Evolutionary conservation across 2,888 invertebrate species (phyloP).

Genomic region (Balanococcus diminutus): DNA sequence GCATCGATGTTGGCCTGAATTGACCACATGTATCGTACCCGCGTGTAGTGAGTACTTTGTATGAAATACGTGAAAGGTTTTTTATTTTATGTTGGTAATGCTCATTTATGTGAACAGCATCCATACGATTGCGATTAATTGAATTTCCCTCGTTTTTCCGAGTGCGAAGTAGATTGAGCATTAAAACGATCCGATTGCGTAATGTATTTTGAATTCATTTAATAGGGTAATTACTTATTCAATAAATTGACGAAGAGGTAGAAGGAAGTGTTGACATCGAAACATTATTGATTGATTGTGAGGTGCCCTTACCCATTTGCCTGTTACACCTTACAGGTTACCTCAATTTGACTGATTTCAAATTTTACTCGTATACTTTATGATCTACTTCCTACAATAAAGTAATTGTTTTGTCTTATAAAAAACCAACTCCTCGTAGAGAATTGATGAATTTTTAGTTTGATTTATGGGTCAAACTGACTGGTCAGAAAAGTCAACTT

Average conservation of each 20-base stretch:
- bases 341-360: too few species aligned
- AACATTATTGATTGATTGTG: neutral
- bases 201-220: neutral
- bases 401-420: neutral
- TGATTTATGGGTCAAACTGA: neutral
- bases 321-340: too few species aligned
- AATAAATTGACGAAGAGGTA: neutral
- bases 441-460: neutral
- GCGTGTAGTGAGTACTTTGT: neutral
- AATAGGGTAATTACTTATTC: neutral
- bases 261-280: neutral
- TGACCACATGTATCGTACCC: neutral
- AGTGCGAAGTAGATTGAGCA: neutral
- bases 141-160: neutral
- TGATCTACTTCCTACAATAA: too few species aligned
- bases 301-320: neutral
- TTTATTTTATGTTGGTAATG: too few species aligned
- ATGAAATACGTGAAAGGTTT: too few species aligned
- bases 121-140: neutral
- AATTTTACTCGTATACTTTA: too few species aligned
- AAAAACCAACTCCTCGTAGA: too few species aligned
- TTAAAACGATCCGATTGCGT: neutral
- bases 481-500: neutral
- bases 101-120: too few species aligned
- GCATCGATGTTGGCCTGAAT: neutral